Base-by-base conservation (phyloP, 2,113 vertebrate genomes). In the Poeciliopsis occidentalis region DNA sequence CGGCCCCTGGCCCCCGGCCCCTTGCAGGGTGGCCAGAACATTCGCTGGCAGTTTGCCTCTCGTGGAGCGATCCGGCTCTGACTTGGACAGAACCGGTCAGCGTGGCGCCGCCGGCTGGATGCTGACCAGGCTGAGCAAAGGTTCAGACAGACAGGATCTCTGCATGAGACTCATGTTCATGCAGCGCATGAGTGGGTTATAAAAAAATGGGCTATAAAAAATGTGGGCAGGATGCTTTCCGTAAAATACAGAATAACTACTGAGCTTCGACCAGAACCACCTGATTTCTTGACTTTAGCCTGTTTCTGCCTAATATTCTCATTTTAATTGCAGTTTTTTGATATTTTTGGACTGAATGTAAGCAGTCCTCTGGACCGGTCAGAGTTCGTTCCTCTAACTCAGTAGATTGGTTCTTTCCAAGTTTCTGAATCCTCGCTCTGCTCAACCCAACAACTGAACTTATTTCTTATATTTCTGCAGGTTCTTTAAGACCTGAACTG, bases 1-100 rank as follows among this genome's bases (percentile, higher is more conserved):
- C 63, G 11, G 85, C 71, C 80, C 72, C 76, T 68, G 0, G 80
- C 85, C 89, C 88, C 87, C 86, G 85, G 86, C 89, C 88, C 87
- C 87, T 88, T 87, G 81, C 77, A 66, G 78, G 75, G 63, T 87
- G 91, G 89, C 88, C 90, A 83, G 60, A 34, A 41, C 34, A 24
- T 0, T 12, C 27, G 17, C 17, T 79, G 90, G 89, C 78, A 39
- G 32, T 8, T 0, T 2, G 64, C 87, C 91, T 87, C 6, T 60
- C 67, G 22, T 76, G 78, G 79, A 85, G 67, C 81, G 79, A 83
- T 66, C 68, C 24, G 39, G 64, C 86, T 85, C 81, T 79, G 85
- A 85, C 80, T 83, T 76, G 81, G 85, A 89, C 15, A 47, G 74
- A 47, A 24, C 76, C n/a, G 41, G 75, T 73, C 88, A 75, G 83